A percentile compares a stretch with the other conserved stretches of the same genome.
Evolutionary conservation across 2,113 vertebrate genomes (phyloP).

Genomic region (Larimichthys crocea): DNA sequence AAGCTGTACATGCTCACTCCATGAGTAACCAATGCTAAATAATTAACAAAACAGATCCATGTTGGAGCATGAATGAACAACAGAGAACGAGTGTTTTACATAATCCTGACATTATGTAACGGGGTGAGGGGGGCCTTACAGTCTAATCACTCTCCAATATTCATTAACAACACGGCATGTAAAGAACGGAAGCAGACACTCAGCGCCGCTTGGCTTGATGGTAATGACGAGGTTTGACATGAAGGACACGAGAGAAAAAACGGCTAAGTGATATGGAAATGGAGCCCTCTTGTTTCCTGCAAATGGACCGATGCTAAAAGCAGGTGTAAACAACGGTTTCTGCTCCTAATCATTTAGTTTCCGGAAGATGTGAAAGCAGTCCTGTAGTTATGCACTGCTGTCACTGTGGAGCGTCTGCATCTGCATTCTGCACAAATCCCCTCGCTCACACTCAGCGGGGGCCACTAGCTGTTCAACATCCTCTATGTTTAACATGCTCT

Average conservation of each 20-base stretch:
- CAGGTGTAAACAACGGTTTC: slow-evolving; percentile 56
- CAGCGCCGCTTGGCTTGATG: slow-evolving; percentile 3
- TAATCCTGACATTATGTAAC: slow-evolving; percentile 60
- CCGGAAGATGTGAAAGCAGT: slow-evolving; percentile 20
- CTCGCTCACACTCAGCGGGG: slow-evolving; percentile 50
- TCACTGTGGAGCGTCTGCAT: slow-evolving; percentile 41
- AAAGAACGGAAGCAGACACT: slow-evolving; percentile 38
- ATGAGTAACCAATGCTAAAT: slow-evolving; percentile 50
- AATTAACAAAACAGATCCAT: slow-evolving; percentile 57
- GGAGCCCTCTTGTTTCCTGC: slow-evolving; percentile 2
- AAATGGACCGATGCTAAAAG: slow-evolving; percentile 46
- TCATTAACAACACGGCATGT: slow-evolving; percentile 54
- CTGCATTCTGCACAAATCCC: slow-evolving; percentile 53
- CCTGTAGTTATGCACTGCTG: slow-evolving; percentile 22
- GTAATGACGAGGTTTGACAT: slow-evolving; percentile 39
- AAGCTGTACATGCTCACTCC: slow-evolving; percentile 8
- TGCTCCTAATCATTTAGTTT: slow-evolving; percentile 24
- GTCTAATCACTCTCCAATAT: slow-evolving; percentile 64
- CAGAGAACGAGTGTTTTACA: slow-evolving; percentile 61
- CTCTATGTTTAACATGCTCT: slow-evolving; percentile 67
- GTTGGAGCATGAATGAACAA: slow-evolving; percentile 25
- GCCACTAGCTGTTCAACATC: slow-evolving; percentile 44
- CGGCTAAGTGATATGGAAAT: slow-evolving; percentile 33
- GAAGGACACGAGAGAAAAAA: slow-evolving; percentile 12
- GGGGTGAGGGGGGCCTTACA: slow-evolving; percentile 33